Evolutionary conservation across 2,888 invertebrate species (phyloP).

Genomic region (Amphipoea lucens): DNA sequence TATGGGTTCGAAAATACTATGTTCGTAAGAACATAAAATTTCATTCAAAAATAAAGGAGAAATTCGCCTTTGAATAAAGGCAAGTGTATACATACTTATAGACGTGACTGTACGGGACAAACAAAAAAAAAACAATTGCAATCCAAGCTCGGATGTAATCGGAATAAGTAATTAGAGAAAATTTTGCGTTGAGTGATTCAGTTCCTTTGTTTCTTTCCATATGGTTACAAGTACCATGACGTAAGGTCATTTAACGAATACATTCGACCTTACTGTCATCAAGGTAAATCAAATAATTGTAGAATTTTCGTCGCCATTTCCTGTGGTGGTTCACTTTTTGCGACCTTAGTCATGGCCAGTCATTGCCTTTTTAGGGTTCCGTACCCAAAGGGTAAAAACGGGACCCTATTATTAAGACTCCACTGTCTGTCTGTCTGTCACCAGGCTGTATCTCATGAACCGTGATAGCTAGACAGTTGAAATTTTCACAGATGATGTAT

Average conservation of each 20-base stretch:
- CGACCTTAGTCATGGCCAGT: background rate
- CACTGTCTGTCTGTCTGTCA: too few relatives aligned
- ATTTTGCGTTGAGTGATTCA: conserved; percentile 56
- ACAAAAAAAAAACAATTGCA: background rate
- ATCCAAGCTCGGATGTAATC: conserved; percentile 43
- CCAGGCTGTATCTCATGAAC: too few relatives aligned
- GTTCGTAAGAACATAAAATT: too few relatives aligned
- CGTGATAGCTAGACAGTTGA: too few relatives aligned
- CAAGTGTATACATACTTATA: too few relatives aligned
- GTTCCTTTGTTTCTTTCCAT: conserved; percentile 54
- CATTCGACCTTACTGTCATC: conserved; percentile 32
- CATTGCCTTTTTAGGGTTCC: background rate
- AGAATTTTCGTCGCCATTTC: conserved; percentile 24
- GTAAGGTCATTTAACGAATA: conserved; percentile 22
- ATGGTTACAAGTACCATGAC: conserved; percentile 28
- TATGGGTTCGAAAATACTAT: too few relatives aligned
- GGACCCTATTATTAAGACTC: too few relatives aligned
- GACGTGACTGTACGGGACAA: too few relatives aligned
- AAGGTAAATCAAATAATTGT: conserved; percentile 27
- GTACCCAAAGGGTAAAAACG: too few relatives aligned
- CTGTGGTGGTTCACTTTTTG: conserved; percentile 19
- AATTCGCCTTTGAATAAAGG: too few relatives aligned
- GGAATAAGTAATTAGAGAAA: conserved; percentile 74
- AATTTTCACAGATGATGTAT: too few relatives aligned
- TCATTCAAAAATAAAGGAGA: too few relatives aligned